A percentile compares a stretch with the other conserved stretches of the same genome.
Conservation (phyloP, 2,113 vertebrate species). For the Corythornis vintsioides region DNA sequence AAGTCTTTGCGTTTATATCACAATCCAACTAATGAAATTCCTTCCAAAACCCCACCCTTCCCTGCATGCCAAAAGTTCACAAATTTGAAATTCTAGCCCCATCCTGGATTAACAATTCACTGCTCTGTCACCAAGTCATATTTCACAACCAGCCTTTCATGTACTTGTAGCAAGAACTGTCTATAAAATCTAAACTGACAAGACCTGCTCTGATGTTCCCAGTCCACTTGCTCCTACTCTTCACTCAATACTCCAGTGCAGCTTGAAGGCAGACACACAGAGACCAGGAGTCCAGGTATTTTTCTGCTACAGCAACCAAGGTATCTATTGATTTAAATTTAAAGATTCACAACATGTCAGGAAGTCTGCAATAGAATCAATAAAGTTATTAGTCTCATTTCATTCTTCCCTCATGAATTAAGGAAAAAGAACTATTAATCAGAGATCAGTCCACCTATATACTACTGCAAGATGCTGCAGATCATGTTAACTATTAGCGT, state of each 20-base stretch:
- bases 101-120: constrained; percentile 42
- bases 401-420: not conserved
- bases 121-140: constrained; percentile 16
- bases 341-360: not conserved
- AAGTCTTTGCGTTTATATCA: not conserved
- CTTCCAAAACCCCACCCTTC: constrained; percentile 23
- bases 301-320: not conserved
- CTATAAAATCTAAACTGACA: constrained; percentile 4
- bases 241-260: not conserved
- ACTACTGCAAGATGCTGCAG: not conserved
- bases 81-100: constrained; percentile 44
- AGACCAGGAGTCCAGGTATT: not conserved
- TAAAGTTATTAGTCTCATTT: not conserved
- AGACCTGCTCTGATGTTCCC: constrained; percentile 1
- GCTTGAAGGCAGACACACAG: not conserved
- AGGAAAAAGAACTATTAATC: not conserved
- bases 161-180: not conserved
- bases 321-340: not conserved
- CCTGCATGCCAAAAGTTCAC: constrained; percentile 25
- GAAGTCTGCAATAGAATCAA: not conserved
- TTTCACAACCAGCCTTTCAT: constrained; percentile 13
- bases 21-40: not conserved
- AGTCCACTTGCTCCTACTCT: not conserved
- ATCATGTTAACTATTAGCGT: not conserved
- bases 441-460: not conserved